Evolutionary conservation across 1,140 invertebrate species (phyloP).

Genomic region (Pteromalus puparum): DNA sequence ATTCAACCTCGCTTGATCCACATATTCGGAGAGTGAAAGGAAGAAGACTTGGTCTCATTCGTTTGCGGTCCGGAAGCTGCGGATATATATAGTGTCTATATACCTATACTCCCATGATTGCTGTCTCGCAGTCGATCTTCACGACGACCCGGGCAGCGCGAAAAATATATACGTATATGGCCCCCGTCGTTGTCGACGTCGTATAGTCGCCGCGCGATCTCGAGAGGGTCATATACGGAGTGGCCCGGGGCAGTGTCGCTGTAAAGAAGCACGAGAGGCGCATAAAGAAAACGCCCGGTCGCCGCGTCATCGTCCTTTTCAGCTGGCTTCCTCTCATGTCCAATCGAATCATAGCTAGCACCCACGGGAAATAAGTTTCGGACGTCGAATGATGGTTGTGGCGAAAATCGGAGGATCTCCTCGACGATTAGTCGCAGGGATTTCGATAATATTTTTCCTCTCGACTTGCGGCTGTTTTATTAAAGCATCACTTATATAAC

Average conservation of each 20-base stretch:
- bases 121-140: not conserved
- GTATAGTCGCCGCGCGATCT: conserved; percentile 52
- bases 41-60: not conserved
- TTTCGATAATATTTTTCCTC: not conserved
- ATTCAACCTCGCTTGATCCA: not conserved
- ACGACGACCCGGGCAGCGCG: not conserved
- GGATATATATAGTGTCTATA: not conserved
- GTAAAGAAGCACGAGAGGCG: conserved; percentile 33
- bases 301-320: conserved; percentile 35
- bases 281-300: conserved; percentile 39
- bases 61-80: not conserved
- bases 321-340: conserved; percentile 51
- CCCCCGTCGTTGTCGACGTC: not conserved
- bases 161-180: conserved; percentile 28
- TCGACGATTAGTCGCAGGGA: conserved; percentile 9
- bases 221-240: conserved; percentile 61
- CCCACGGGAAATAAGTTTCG: conserved; percentile 73
- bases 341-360: conserved; percentile 70
- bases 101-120: not conserved
- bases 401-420: not conserved
- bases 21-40: not conserved
- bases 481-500: too few relatives aligned
- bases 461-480: not conserved
- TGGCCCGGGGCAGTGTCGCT: conserved; percentile 45
- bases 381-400: conserved; percentile 48